phyloP scores from a whole-genome alignment of 2,888 invertebrate genomes.

The Hylaea fasciaria region DNA sequence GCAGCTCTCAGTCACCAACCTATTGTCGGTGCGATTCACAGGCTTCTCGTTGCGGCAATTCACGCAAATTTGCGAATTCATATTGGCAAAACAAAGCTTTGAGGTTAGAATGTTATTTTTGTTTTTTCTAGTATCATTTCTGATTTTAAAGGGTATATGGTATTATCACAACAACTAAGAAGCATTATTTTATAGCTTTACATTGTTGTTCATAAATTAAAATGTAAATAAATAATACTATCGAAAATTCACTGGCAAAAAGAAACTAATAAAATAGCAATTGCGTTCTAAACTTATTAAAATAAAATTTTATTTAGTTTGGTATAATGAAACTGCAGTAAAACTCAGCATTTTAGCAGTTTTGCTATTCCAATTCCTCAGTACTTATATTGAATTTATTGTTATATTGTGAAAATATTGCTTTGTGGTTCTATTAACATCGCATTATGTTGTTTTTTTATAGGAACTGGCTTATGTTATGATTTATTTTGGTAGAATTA shows the following conservation, averaged over 20 bases:
- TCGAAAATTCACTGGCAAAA: conserved; percentile 1
- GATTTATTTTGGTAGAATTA: no score
- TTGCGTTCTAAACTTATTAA: conserved; percentile 7
- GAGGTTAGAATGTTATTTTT: conserved; percentile 49
- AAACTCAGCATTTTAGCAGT: no score
- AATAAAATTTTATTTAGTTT: neutral
- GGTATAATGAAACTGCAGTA: no score
- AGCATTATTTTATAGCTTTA: conserved; percentile 4
- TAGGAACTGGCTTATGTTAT: no score
- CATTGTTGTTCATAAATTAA: neutral
- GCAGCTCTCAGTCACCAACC: conserved; percentile 89
- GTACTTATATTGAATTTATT: no score
- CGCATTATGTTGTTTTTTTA: no score
- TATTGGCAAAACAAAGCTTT: conserved; percentile 59
- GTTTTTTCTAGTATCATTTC: conserved; percentile 17
- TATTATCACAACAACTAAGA: neutral
- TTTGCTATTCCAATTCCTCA: no score
- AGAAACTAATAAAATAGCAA: neutral
- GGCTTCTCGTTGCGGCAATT: conserved; percentile 85
- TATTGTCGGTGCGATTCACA: conserved; percentile 83
- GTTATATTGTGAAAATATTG: no score
- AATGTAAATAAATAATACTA: conserved; percentile 1
- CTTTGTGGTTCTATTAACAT: no score
- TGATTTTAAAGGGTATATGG: neutral
- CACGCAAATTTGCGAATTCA: conserved; percentile 83